Evolutionary conservation across 2,888 invertebrate species (phyloP).

Genomic region (Ditylenchus weischeri): DNA sequence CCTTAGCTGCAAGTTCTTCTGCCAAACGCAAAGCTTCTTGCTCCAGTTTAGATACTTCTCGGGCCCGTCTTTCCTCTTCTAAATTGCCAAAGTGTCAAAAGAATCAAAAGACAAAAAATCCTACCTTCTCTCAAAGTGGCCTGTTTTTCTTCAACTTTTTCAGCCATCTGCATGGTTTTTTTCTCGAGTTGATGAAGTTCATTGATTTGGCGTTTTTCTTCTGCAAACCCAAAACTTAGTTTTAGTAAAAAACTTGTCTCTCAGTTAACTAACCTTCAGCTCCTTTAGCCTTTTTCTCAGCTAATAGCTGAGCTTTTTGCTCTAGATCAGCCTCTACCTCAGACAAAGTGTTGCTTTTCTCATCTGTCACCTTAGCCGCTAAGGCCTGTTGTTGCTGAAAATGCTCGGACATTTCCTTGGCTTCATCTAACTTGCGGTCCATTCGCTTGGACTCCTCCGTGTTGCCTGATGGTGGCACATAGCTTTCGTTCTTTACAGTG

Average conservation of each 20-base stretch:
- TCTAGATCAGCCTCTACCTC: slow-evolving; percentile 2
- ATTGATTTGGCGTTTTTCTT: background rate
- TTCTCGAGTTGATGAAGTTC: background rate
- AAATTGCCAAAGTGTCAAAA: background rate
- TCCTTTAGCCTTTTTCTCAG: slow-evolving; percentile 1
- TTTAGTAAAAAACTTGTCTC: background rate
- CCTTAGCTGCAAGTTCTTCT: background rate
- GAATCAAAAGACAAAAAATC: background rate
- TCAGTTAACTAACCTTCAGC: background rate
- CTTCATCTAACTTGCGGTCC: no score
- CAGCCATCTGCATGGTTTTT: background rate
- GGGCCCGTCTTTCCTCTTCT: background rate
- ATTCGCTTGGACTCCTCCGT: no score
- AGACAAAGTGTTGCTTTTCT: no score
- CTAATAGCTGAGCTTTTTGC: background rate
- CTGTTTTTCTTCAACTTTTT: slow-evolving; percentile 4
- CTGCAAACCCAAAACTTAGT: background rate
- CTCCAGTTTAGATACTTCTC: background rate
- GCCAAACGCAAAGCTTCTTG: background rate
- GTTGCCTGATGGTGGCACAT: no score
- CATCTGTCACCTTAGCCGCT: no score
- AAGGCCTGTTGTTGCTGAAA: no score
- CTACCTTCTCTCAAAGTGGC: background rate
- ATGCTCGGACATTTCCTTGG: no score
- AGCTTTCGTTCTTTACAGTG: no score